These are phyloP conservation scores for Centropyge bicolor DNA, from an alignment of 2,797 vertebrate species.

Conservation along the genomic window DNA sequence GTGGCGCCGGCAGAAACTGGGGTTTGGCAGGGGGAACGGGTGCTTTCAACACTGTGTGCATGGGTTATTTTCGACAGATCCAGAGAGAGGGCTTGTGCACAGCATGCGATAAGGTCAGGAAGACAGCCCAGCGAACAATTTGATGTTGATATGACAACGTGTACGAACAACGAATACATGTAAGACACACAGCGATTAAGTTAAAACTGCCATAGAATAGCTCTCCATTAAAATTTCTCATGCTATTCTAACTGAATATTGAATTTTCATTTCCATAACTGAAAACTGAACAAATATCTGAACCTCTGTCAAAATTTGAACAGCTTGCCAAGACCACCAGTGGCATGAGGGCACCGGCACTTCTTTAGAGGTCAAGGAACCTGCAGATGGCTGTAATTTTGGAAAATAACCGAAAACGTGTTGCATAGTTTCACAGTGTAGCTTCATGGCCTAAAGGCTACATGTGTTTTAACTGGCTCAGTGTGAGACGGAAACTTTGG, in stretches of 20 bases:
- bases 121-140: background rate
- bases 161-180: background rate
- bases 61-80: constrained; percentile 49
- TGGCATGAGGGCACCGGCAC: constrained; percentile 8
- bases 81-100: constrained; percentile 16
- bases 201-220: background rate
- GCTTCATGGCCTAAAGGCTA: constrained; percentile 26
- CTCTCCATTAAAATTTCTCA: background rate
- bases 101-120: constrained; percentile 37
- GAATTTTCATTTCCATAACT: background rate
- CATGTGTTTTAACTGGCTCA: constrained; percentile 18
- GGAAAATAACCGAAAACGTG: constrained; percentile 30
- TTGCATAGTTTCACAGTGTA: constrained; percentile 17
- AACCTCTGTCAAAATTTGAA: constrained; percentile 10
- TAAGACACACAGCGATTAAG: background rate
- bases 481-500: constrained; percentile 16
- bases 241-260: background rate
- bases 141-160: constrained; percentile 17
- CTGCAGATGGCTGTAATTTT: constrained; percentile 25
- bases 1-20: constrained; percentile 52
- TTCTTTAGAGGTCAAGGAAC: constrained; percentile 19
- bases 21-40: constrained; percentile 57
- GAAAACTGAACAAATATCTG: constrained; percentile 5
- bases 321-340: constrained; percentile 19
- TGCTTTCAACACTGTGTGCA: constrained; percentile 23